Evolutionary conservation across 2,797 vertebrate species (phyloP).

Genomic region (Esox lucius): DNA sequence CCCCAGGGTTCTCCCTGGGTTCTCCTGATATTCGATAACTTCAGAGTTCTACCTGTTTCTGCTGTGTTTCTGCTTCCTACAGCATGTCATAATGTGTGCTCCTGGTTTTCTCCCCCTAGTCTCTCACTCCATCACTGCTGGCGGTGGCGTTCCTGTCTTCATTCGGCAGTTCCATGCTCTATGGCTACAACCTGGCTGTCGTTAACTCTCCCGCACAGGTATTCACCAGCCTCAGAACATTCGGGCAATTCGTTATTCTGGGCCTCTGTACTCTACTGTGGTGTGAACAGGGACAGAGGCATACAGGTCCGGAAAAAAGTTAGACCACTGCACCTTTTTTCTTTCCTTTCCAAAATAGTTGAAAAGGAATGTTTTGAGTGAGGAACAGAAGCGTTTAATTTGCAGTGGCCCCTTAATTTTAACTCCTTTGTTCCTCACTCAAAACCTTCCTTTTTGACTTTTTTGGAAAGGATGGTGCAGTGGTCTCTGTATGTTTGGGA

Average conservation of each 20-base stretch:
- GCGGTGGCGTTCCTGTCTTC: slow-evolving; percentile 83
- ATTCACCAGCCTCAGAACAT: slow-evolving; percentile 37
- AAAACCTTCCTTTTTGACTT: too few relatives aligned
- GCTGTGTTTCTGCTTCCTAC: neutral
- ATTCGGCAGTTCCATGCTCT: slow-evolving; percentile 89
- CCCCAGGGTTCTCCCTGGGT: neutral
- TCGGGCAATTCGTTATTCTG: neutral
- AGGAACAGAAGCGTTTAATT: too few relatives aligned
- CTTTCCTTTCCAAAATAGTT: too few relatives aligned
- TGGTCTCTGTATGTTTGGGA: too few relatives aligned
- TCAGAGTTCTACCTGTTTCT: neutral
- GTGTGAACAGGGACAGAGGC: neutral
- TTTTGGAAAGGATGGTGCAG: too few relatives aligned
- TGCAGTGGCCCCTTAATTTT: too few relatives aligned
- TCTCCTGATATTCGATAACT: neutral
- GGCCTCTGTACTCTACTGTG: neutral
- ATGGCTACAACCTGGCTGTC: slow-evolving; percentile 89
- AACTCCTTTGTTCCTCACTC: too few relatives aligned
- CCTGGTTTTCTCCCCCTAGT: slow-evolving; percentile 52
- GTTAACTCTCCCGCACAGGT: slow-evolving; percentile 88
- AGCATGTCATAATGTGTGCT: neutral
- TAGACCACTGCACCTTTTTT: too few relatives aligned
- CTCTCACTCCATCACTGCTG: slow-evolving; percentile 79
- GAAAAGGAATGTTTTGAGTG: too few relatives aligned
- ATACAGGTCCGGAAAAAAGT: too few relatives aligned